Evolutionary conservation across 30 jellyfish, hydroid and myxozoan species (phyloP).

Genomic region (Aurelia coerulea): DNA sequence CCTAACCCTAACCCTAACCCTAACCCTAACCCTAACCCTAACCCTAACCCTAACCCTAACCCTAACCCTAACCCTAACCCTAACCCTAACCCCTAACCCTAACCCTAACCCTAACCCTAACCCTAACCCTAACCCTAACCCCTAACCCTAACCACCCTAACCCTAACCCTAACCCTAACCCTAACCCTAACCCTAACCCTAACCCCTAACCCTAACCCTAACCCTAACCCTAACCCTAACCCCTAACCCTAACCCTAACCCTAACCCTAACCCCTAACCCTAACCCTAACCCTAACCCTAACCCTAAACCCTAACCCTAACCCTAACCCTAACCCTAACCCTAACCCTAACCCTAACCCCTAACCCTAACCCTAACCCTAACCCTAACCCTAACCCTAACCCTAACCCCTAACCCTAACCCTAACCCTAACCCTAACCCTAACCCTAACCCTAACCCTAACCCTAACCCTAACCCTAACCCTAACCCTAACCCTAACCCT

Average conservation of each 20-base stretch:
- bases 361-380: conserved; percentile 41
- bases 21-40: conserved; percentile 32
- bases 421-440: conserved; percentile 54
- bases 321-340: conserved; percentile 46
- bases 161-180: conserved; percentile 16
- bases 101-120: no score
- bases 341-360: conserved; percentile 15
- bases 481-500: conserved; percentile 27
- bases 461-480: conserved; percentile 44
- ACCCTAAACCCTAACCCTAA: conserved; percentile 55
- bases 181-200: background rate
- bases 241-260: no score
- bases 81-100: no score
- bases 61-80: conserved; percentile 28
- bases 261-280: no score
- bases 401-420: conserved; percentile 10
- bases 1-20: conserved; percentile 32
- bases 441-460: conserved; percentile 26
- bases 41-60: conserved; percentile 48
- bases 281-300: conserved; percentile 41
- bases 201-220: no score
- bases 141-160: background rate
- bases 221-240: no score
- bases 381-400: conserved; percentile 38
- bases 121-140: no score